Evolutionary conservation across 2,888 invertebrate genomes (phyloP).

Genomic region (Polyommatus icarus): DNA sequence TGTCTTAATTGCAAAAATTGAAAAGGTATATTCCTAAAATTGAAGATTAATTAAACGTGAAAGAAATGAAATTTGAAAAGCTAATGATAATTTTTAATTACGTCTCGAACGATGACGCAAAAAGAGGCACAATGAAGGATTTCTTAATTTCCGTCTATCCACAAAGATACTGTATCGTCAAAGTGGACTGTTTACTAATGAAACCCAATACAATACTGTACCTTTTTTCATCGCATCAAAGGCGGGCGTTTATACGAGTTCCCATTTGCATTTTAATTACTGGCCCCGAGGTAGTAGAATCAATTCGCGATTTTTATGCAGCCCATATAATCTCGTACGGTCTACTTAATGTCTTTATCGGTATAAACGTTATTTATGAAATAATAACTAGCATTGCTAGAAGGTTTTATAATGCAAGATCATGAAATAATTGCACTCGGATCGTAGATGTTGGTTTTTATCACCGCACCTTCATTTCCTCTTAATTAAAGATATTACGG

Average conservation of each 20-base stretch:
- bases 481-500: slow-evolving; percentile 19
- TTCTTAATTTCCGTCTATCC: slow-evolving; percentile 27
- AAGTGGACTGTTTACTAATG: slow-evolving; percentile 19
- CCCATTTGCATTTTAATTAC: slow-evolving; percentile 72
- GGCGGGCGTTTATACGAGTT: slow-evolving; percentile 48
- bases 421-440: slow-evolving; percentile 38
- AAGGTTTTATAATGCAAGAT: slow-evolving; percentile 30
- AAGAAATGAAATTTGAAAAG: background rate
- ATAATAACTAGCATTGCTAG: slow-evolving; percentile 42
- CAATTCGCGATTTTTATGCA: slow-evolving; percentile 54
- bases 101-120: background rate
- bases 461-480: slow-evolving; percentile 24
- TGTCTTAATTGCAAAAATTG: background rate
- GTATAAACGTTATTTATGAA: slow-evolving; percentile 45
- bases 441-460: slow-evolving; percentile 21
- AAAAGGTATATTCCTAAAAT: background rate
- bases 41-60: background rate
- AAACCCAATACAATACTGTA: slow-evolving; percentile 41
- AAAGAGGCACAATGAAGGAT: slow-evolving; percentile 11
- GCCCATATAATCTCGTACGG: slow-evolving; percentile 44
- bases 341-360: slow-evolving; percentile 50
- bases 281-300: slow-evolving; percentile 53
- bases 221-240: slow-evolving; percentile 45
- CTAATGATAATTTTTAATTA: slow-evolving; percentile 6
- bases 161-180: slow-evolving; percentile 18